Percentiles rank a stretch among this genome's conserved stretches.
These are phyloP conservation scores for Tapera naevia DNA, from an alignment of 2,797 vertebrate genomes.

Conservation along the genomic window DNA sequence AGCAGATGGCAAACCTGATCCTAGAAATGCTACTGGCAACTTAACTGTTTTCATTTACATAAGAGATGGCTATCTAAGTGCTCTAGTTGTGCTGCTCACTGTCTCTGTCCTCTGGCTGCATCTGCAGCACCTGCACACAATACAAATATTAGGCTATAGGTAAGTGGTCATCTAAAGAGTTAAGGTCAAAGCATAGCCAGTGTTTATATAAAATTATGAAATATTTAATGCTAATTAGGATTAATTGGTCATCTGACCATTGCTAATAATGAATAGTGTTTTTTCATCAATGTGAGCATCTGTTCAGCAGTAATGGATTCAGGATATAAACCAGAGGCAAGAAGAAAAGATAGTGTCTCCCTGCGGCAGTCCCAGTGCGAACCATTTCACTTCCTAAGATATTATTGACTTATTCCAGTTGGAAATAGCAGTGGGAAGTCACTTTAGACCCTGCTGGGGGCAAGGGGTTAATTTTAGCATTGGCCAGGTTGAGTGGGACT, in stretches of 20 bases:
- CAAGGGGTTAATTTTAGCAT: not conserved
- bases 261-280: not conserved
- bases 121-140: not conserved
- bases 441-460: not conserved
- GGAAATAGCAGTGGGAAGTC: not conserved
- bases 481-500: not conserved
- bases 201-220: not conserved
- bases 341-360: not conserved
- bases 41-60: not conserved
- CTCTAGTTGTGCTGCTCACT: not conserved
- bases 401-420: not conserved
- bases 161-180: not conserved
- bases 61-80: not conserved
- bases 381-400: not conserved
- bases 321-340: not conserved
- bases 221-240: not conserved
- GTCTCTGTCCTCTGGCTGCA: not conserved
- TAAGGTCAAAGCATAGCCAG: not conserved
- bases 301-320: slow-evolving; percentile 12
- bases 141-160: not conserved
- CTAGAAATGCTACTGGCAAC: not conserved
- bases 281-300: not conserved
- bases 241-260: not conserved
- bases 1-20: not conserved
- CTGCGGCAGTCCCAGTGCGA: not conserved